Evolutionary conservation across 1,140 invertebrate species (phyloP).

Genomic region (Dysdera silvatica): DNA sequence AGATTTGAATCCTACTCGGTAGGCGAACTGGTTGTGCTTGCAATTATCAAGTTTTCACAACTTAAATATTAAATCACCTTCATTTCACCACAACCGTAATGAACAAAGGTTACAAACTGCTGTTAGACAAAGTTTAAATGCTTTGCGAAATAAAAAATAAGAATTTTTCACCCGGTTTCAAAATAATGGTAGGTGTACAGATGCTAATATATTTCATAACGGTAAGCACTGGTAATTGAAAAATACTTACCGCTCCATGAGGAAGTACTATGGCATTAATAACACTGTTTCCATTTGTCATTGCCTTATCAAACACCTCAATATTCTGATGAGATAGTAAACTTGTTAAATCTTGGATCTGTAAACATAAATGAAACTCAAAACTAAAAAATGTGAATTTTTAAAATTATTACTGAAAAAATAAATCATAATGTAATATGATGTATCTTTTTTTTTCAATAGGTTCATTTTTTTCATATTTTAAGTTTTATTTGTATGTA

Average conservation of each 20-base stretch:
- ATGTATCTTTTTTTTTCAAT: background rate
- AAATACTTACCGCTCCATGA: slow-evolving; percentile 4
- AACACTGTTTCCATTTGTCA: background rate
- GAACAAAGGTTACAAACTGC: too few relatives aligned
- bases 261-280: slow-evolving; percentile 1
- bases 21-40: too few relatives aligned
- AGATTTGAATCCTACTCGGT: too few relatives aligned
- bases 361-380: background rate
- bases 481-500: too few relatives aligned
- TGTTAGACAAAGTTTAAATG: too few relatives aligned
- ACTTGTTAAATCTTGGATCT: slow-evolving; percentile 14
- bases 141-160: background rate
- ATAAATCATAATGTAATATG: background rate
- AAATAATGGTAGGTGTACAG: background rate
- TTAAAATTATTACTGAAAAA: background rate
- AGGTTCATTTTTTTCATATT: too few relatives aligned
- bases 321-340: slow-evolving; percentile 3
- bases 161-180: background rate
- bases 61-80: too few relatives aligned
- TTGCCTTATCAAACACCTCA: background rate
- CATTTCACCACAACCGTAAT: too few relatives aligned
- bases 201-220: background rate
- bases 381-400: background rate
- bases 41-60: too few relatives aligned
- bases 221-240: background rate